Percentiles rank a stretch among this genome's conserved stretches.
Conservation (phyloP, 2,888 invertebrate species). For the Arenicola marina region DNA sequence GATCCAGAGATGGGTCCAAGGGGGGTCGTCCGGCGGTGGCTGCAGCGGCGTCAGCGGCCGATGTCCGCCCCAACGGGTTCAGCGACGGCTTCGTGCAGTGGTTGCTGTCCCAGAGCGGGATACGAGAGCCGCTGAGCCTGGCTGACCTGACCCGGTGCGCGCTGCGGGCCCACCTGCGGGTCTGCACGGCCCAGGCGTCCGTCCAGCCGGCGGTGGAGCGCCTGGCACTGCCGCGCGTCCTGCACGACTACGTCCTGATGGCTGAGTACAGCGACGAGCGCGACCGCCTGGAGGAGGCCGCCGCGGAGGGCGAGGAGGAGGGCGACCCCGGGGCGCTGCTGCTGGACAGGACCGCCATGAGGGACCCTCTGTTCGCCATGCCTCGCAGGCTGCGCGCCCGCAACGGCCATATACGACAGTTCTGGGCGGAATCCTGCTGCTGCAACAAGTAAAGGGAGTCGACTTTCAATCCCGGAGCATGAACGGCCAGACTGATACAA, state of each 20-base stretch:
- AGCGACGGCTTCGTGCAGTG: conserved; percentile 2
- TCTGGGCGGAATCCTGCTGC: conserved; percentile 18
- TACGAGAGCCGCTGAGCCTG: not conserved
- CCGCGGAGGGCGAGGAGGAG: not conserved
- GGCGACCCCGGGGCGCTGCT: not conserved
- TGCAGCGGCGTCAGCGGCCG: not conserved
- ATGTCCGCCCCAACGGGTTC: not conserved
- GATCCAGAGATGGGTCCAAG: not conserved
- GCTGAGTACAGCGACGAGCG: conserved; percentile 1
- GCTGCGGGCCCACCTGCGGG: conserved; percentile 5
- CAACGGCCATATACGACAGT: conserved; percentile 9
- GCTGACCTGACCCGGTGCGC: conserved; percentile 1
- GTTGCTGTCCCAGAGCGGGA: not conserved
- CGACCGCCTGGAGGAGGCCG: not conserved
- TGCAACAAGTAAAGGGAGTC: conserved; percentile 19
- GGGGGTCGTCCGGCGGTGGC: not conserved
- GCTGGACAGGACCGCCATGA: not conserved
- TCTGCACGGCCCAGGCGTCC: conserved; percentile 1
- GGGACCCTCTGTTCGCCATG: conserved; percentile 13
- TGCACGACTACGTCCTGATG: conserved; percentile 9
- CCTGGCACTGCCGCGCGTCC: conserved; percentile 5
- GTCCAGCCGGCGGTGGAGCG: not conserved
- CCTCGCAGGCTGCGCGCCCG: not conserved
- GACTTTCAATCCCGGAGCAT: too few relatives aligned
- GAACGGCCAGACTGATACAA: too few relatives aligned